phyloP scores from a whole-genome alignment of 2,113 vertebrate genomes.

The Columba livia region DNA sequence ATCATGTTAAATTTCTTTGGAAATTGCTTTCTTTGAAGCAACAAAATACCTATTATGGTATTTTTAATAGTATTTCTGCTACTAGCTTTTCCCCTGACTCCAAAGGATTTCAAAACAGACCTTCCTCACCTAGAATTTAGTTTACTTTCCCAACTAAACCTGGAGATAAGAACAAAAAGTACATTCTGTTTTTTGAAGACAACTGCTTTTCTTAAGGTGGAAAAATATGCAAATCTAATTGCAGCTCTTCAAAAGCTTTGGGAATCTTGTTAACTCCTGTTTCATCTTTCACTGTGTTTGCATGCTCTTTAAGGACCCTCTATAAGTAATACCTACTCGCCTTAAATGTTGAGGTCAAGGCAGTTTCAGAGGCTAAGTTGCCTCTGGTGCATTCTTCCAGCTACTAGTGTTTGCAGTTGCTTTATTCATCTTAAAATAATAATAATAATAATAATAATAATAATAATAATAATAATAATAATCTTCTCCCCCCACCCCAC shows the following conservation, averaged over 20 bases:
- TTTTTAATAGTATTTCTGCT: neutral
- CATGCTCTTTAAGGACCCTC: neutral
- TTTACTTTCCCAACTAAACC: neutral
- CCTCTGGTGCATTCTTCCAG: neutral
- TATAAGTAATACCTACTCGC: neutral
- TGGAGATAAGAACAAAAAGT: neutral
- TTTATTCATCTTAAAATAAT: neutral
- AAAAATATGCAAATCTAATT: neutral
- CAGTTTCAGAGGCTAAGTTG: neutral
- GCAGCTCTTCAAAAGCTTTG: neutral
- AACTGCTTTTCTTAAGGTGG: neutral
- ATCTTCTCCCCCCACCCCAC: too few species aligned
- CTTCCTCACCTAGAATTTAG: neutral
- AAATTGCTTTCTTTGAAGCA: conserved; percentile 11
- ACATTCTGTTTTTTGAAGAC: neutral
- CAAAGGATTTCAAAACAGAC: neutral
- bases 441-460: too few species aligned
- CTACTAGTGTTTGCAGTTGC: neutral
- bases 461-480: too few species aligned
- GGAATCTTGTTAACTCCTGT: neutral
- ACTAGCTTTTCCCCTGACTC: neutral
- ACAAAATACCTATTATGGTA: neutral
- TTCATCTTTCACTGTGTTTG: neutral
- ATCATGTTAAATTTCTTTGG: neutral
- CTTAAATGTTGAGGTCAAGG: neutral